Evolutionary conservation across 1,140 invertebrate species (phyloP).

Genomic region (Acromyrmex echinatior): DNA sequence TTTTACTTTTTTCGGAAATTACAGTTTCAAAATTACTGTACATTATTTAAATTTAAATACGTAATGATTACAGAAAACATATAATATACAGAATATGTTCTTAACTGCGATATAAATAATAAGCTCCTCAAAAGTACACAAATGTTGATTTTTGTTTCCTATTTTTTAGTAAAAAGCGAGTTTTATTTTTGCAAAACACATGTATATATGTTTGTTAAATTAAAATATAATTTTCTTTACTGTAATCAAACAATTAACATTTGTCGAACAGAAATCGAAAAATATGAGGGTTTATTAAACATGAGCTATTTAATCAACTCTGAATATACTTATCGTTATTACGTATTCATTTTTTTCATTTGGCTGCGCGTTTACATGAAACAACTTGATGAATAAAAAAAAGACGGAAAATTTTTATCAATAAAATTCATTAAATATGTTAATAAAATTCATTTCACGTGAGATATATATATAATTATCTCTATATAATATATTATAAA

Average conservation of each 20-base stretch:
- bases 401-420: not conserved
- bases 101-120: not conserved
- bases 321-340: not conserved
- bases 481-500: not conserved
- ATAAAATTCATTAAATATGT: not conserved
- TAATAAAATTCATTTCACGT: not conserved
- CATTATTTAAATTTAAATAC: not conserved
- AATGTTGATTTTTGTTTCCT: not conserved
- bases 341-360: not conserved
- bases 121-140: not conserved
- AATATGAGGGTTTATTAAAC: not conserved
- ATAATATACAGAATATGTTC: not conserved
- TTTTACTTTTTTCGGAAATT: not conserved
- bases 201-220: not conserved
- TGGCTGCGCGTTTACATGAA: not conserved
- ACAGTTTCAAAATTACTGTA: not conserved
- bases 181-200: slow-evolving; percentile 15
- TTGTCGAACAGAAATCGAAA: not conserved
- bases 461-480: not conserved
- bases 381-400: not conserved
- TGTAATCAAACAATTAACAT: slow-evolving; percentile 6
- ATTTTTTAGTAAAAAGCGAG: not conserved
- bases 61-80: not conserved
- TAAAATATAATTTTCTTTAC: not conserved
- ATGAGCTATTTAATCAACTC: not conserved